These are phyloP conservation scores for Lamellibrachia luymesi DNA, from an alignment of 1,140 invertebrate species.

Conservation along the genomic window DNA sequence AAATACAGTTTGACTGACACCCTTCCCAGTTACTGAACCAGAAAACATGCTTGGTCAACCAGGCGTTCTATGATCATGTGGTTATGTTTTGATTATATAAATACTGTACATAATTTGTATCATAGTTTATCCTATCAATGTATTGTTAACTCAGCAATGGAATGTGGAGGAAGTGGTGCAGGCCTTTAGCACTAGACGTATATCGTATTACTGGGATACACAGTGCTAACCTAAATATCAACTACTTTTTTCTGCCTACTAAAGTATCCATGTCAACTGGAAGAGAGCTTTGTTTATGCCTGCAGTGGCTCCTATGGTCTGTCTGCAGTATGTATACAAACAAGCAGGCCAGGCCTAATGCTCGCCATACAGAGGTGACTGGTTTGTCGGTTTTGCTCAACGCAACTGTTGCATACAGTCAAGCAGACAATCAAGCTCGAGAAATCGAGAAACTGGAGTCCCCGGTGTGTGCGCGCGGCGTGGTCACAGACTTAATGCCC, in stretches of 20 bases:
- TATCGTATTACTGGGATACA: not conserved
- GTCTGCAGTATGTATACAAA: not conserved
- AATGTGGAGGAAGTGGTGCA: not conserved
- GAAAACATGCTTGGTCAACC: not conserved
- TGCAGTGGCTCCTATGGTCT: not conserved
- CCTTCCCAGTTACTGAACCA: not conserved
- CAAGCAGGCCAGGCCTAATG: too few relatives aligned
- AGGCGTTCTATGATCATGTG: not conserved
- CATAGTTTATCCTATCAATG: not conserved
- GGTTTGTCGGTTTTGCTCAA: too few relatives aligned
- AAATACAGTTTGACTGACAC: not conserved
- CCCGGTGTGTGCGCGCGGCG: too few relatives aligned
- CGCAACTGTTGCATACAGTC: too few relatives aligned
- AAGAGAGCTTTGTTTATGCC: not conserved
- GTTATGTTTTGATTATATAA: not conserved
- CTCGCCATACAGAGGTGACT: too few relatives aligned
- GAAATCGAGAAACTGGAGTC: too few relatives aligned
- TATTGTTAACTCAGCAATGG: not conserved
- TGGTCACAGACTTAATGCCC: too few relatives aligned
- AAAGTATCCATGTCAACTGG: not conserved
- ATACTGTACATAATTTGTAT: not conserved
- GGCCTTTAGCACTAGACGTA: not conserved
- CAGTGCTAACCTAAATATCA: not conserved
- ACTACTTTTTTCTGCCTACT: not conserved
- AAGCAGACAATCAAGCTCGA: too few relatives aligned